Conservation (phyloP, 2,113 vertebrate genomes). For the Dasyprocta punctata region DNA sequence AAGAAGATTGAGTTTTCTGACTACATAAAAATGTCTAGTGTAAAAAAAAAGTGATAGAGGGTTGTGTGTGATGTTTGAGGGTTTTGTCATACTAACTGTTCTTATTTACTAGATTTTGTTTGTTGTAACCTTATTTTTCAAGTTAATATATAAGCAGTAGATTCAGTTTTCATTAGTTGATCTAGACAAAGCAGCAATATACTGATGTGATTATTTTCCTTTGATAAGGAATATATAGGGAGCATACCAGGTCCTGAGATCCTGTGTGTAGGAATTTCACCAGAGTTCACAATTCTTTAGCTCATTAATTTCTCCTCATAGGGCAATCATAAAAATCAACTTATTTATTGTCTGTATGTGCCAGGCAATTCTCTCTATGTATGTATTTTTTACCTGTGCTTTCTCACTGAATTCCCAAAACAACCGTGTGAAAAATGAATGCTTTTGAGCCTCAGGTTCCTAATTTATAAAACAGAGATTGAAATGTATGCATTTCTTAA, state of each 20-base stretch:
- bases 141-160: not conserved
- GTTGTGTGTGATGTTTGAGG: not conserved
- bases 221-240: not conserved
- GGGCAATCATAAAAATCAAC: not conserved
- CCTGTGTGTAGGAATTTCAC: not conserved
- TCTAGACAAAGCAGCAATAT: not conserved
- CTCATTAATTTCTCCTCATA: not conserved
- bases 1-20: not conserved
- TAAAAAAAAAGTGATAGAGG: not conserved
- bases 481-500: not conserved
- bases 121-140: not conserved
- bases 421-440: not conserved
- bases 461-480: not conserved
- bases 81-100: not conserved
- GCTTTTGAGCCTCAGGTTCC: not conserved
- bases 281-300: not conserved
- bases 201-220: not conserved
- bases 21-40: not conserved
- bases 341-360: not conserved
- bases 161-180: not conserved
- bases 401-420: conserved; percentile 25
- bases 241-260: not conserved
- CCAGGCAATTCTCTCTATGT: not conserved
- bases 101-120: not conserved
- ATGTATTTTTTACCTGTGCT: not conserved